These are phyloP conservation scores for Drosophila macrospina DNA, from an alignment of 2,888 invertebrate genomes.

Conservation along the genomic window DNA sequence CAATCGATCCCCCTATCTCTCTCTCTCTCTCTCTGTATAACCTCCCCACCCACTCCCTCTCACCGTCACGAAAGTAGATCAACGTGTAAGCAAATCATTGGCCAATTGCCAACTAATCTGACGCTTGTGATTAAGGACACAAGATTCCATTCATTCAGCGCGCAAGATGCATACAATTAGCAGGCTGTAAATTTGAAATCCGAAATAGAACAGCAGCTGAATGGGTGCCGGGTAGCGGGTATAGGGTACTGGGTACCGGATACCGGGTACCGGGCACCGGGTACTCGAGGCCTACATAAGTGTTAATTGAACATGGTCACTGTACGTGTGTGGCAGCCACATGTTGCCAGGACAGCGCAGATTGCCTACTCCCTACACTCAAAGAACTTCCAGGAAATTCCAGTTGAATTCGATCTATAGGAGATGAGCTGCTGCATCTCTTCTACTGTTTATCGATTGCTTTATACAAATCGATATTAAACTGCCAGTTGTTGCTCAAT, in stretches of 20 bases:
- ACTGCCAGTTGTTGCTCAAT: no score
- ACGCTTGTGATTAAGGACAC: conserved; percentile 43
- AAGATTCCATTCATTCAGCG: conserved; percentile 21
- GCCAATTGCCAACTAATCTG: conserved; percentile 29
- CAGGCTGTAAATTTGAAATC: conserved; percentile 82
- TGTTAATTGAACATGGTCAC: conserved; percentile 75
- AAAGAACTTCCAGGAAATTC: background rate
- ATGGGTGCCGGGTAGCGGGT: background rate
- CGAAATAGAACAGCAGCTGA: no score
- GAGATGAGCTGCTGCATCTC: no score
- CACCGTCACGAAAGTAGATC: conserved; percentile 9
- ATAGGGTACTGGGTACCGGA: background rate
- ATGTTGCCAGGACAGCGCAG: conserved; percentile 17
- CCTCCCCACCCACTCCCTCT: background rate
- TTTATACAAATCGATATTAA: no score
- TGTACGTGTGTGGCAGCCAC: conserved; percentile 43
- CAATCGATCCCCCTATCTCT: background rate
- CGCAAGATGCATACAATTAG: conserved; percentile 81
- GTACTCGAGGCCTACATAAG: conserved; percentile 59
- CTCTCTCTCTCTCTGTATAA: background rate
- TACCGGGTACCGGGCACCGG: background rate
- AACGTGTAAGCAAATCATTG: conserved; percentile 15
- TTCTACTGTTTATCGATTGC: no score
- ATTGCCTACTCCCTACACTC: conserved; percentile 1
- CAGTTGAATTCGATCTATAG: no score